Evolutionary conservation across 2,113 vertebrate genomes (phyloP).

Genomic region (Dascyllus trimaculatus): DNA sequence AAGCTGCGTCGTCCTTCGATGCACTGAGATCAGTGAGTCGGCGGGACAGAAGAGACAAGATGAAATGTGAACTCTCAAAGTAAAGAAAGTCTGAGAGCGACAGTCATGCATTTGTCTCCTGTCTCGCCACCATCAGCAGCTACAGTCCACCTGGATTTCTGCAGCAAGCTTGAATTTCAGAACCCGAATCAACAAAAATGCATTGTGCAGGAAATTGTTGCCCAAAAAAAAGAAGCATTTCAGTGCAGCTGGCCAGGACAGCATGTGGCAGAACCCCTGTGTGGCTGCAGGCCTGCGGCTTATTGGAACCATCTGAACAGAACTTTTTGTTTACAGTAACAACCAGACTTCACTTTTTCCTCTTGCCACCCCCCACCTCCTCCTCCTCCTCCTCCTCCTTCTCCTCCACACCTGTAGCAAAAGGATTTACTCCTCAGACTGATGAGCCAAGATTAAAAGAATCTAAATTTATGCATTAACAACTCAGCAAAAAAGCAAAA

Average conservation of each 20-base stretch:
- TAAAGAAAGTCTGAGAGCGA: not conserved
- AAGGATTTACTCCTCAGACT: not conserved
- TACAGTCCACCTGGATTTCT: not conserved
- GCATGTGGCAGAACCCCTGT: conserved; percentile 64
- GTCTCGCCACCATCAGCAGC: conserved; percentile 1
- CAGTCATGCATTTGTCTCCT: not conserved
- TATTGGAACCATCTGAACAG: conserved; percentile 72
- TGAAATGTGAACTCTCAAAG: conserved; percentile 9
- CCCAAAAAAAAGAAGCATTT: conserved; percentile 9
- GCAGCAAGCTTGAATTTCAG: conserved; percentile 40
- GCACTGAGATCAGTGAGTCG: conserved; percentile 47
- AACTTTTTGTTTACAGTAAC: conserved; percentile 57
- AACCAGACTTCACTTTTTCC: conserved; percentile 45
- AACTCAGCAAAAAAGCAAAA: conserved; percentile 7
- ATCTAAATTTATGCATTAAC: conserved; percentile 13
- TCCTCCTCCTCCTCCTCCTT: not conserved
- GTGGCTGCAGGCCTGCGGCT: conserved; percentile 51
- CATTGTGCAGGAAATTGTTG: conserved; percentile 35
- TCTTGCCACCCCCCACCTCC: conserved; percentile 19
- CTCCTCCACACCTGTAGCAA: conserved; percentile 40
- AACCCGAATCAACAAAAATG: conserved; percentile 39
- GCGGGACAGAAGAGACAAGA: conserved; percentile 30
- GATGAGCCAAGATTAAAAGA: conserved; percentile 30
- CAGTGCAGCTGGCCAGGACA: conserved; percentile 52
- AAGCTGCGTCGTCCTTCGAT: conserved; percentile 8